Conservation (phyloP, 2,797 vertebrate species). For the Lepus oiostolus region DNA sequence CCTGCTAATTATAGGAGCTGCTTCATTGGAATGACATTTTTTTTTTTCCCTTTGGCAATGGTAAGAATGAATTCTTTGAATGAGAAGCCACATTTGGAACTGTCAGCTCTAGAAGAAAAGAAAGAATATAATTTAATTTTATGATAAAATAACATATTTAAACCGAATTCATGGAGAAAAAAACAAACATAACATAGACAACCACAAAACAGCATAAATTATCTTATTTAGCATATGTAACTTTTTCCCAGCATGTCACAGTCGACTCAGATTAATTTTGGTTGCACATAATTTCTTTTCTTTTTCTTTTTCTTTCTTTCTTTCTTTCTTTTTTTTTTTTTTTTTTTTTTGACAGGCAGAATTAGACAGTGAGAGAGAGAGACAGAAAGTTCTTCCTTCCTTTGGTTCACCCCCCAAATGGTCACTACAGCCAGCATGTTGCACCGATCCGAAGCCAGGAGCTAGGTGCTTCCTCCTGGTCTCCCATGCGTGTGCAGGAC, state of each 20-base stretch:
- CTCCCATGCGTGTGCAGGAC: too few relatives aligned
- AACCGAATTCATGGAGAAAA: background rate
- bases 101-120: conserved; percentile 12
- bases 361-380: too few relatives aligned
- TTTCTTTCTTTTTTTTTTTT: too few relatives aligned
- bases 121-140: conserved; percentile 64
- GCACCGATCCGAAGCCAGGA: too few relatives aligned
- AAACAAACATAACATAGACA: background rate
- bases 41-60: background rate
- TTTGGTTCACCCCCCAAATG: too few relatives aligned
- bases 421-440: too few relatives aligned
- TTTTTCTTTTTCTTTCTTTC: too few relatives aligned
- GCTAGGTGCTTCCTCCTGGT: too few relatives aligned
- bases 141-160: conserved; percentile 22
- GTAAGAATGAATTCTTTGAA: conserved; percentile 46
- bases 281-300: background rate
- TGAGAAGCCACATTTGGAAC: conserved; percentile 40
- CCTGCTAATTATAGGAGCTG: background rate
- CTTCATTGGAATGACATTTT: conserved; percentile 32
- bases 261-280: background rate
- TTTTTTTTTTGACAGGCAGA: too few relatives aligned
- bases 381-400: too few relatives aligned
- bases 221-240: background rate
- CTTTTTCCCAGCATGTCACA: background rate
- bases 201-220: background rate